phyloP scores from a whole-genome alignment of 2,113 vertebrate species.

The Hiodon alosoides region DNA sequence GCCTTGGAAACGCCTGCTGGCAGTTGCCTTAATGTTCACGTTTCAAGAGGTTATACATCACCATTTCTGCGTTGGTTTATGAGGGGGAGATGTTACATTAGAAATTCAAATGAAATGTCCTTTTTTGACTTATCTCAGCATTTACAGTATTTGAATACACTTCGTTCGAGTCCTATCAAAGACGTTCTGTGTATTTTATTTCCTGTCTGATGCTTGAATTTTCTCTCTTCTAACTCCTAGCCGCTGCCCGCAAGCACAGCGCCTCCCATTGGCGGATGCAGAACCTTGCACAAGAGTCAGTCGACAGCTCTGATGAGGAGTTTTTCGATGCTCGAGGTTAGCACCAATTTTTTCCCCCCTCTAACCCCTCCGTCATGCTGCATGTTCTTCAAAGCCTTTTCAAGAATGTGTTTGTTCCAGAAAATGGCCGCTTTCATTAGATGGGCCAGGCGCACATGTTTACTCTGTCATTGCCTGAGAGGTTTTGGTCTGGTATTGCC shows the following conservation, averaged over 20 bases:
- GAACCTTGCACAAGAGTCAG: slow-evolving; percentile 80
- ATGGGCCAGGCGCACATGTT: neutral
- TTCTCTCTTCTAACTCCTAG: slow-evolving; percentile 53
- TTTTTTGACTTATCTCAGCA: no score
- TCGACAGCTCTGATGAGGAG: slow-evolving; percentile 95
- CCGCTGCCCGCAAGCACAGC: slow-evolving; percentile 62
- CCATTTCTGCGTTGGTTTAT: no score
- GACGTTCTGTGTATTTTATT: neutral
- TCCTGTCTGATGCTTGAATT: neutral
- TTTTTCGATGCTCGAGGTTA: slow-evolving; percentile 96
- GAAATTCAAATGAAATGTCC: no score
- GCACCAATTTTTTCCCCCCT: slow-evolving; percentile 37
- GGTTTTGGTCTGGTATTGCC: neutral
- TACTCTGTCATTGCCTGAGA: neutral
- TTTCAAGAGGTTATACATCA: no score
- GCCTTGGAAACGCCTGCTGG: no score
- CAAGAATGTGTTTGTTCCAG: neutral
- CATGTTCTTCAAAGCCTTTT: neutral
- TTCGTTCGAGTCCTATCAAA: no score
- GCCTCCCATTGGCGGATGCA: slow-evolving; percentile 77
- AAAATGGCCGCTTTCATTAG: neutral
- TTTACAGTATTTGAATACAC: no score
- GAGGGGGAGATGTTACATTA: no score
- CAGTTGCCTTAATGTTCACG: no score
- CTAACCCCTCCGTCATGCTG: neutral